Conservation (phyloP, 2,797 vertebrate species). For the Lycodopsis pacificus region DNA sequence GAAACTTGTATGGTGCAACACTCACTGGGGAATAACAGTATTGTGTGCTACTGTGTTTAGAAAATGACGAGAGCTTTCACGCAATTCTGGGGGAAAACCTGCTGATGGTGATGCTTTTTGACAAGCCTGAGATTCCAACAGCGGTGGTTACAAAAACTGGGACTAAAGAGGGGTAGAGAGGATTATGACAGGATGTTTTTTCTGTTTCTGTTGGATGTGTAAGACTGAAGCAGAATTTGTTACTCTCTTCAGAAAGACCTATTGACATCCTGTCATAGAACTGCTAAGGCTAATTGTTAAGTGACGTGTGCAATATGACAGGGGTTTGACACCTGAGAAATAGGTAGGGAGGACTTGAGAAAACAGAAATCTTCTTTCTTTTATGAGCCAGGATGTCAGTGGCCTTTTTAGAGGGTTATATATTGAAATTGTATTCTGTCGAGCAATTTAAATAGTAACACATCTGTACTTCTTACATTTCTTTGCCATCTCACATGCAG, state of each 20-base stretch:
- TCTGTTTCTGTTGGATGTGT: conserved; percentile 33
- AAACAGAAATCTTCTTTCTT: conserved; percentile 54
- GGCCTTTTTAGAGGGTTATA: conserved; percentile 45
- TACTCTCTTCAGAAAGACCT: conserved; percentile 63
- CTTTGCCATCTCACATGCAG: conserved; percentile 4
- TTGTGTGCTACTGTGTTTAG: conserved; percentile 11
- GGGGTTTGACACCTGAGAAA: conserved; percentile 64
- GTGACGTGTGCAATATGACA: conserved; percentile 63
- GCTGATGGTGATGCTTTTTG: conserved; percentile 69
- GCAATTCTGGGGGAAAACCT: conserved; percentile 35
- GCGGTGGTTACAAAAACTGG: conserved; percentile 25
- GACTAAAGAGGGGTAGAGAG: conserved; percentile 19
- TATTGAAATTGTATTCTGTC: conserved; percentile 27
- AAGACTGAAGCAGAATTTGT: conserved; percentile 62
- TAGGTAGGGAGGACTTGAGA: conserved; percentile 37
- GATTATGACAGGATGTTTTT: conserved; percentile 40
- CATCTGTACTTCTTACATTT: conserved; percentile 5
- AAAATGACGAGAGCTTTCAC: conserved; percentile 26
- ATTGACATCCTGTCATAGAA: conserved; percentile 74
- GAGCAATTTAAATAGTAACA: conserved; percentile 4
- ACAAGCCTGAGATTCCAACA: conserved; percentile 64
- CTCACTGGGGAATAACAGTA: conserved; percentile 33
- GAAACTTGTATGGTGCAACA: conserved; percentile 21
- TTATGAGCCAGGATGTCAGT: conserved; percentile 44
- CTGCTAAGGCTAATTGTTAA: conserved; percentile 72